Percentiles rank a stretch among this genome's conserved stretches.
phyloP scores from a whole-genome alignment of 2,888 invertebrate species.

The Caenorhabditis japonica region DNA sequence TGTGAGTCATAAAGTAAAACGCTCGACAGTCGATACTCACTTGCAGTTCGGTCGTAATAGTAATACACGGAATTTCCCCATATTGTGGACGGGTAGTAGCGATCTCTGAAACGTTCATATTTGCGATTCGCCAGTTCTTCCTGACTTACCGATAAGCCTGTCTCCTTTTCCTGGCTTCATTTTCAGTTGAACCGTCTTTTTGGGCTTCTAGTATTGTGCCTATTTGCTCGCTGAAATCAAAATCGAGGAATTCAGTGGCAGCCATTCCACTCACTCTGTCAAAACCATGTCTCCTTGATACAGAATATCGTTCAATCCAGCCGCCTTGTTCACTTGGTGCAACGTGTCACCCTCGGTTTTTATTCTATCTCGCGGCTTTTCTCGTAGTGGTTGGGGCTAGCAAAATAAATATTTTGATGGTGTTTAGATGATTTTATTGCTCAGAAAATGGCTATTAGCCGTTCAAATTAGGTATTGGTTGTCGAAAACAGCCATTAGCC shows the following conservation, averaged over 20 bases:
- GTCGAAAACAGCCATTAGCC: no score
- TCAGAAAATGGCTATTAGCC: no score
- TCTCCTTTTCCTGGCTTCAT: slow-evolving; percentile 9
- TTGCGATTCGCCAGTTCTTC: background rate
- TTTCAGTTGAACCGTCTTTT: slow-evolving; percentile 6
- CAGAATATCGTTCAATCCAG: slow-evolving; percentile 56
- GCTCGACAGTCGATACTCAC: no score
- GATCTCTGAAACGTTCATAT: slow-evolving; percentile 38
- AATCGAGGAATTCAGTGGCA: no score
- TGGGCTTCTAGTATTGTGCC: slow-evolving; percentile 39
- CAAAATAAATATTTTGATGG: no score
- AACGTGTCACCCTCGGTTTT: slow-evolving; percentile 50
- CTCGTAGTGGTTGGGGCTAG: slow-evolving; percentile 33
- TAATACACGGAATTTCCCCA: slow-evolving; percentile 62
- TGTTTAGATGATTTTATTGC: no score
- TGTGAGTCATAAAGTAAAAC: slow-evolving; percentile 13
- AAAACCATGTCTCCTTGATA: slow-evolving; percentile 68
- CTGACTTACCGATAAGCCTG: slow-evolving; percentile 45
- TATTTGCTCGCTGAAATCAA: slow-evolving; percentile 45
- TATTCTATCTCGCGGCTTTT: slow-evolving; percentile 47
- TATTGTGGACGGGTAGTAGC: slow-evolving; percentile 59
- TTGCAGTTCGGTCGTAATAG: slow-evolving; percentile 55
- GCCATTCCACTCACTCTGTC: slow-evolving; percentile 45
- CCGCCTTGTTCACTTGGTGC: slow-evolving; percentile 55
- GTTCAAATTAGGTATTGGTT: no score